Percentiles rank a stretch among this genome's conserved stretches.
These are phyloP conservation scores for Umimayanthus chanpuru DNA, from an alignment of 92 coral and sea anemone species.

Conservation along the genomic window DNA sequence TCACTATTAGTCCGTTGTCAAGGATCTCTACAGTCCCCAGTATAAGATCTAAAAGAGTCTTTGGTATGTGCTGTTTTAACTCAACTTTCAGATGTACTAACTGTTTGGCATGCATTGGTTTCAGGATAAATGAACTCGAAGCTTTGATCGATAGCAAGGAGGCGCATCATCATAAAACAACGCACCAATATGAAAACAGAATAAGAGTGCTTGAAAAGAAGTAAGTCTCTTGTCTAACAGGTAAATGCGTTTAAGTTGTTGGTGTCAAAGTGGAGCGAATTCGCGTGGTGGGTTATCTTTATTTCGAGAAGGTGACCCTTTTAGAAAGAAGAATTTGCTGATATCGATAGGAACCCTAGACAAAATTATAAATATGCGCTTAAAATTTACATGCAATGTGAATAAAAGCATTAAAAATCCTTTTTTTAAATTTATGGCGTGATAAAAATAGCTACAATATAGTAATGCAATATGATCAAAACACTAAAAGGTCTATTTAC, in stretches of 20 bases:
- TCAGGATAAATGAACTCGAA: conserved; percentile 73
- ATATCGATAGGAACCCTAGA: too few species aligned
- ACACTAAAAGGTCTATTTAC: too few species aligned
- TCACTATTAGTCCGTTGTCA: neutral
- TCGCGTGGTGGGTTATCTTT: neutral
- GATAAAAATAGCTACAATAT: too few species aligned
- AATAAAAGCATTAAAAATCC: too few species aligned
- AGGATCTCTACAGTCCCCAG: neutral
- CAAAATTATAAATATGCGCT: too few species aligned
- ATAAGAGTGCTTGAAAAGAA: conserved; percentile 69
- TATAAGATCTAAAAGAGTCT: neutral
- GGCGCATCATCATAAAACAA: conserved; percentile 56
- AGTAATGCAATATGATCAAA: too few species aligned
- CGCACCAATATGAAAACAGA: conserved; percentile 55
- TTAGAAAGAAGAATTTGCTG: too few species aligned
- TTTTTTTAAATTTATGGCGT: too few species aligned
- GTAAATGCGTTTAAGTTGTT: neutral
- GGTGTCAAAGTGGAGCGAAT: neutral
- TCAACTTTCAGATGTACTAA: neutral
- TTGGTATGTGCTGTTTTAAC: too few species aligned
- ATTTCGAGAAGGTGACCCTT: neutral
- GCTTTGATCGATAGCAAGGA: conserved; percentile 62
- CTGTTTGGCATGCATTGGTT: neutral
- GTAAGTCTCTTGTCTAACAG: conserved; percentile 38
- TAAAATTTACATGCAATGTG: too few species aligned